Evolutionary conservation across 2,797 vertebrate genomes (phyloP).

Genomic region (Tympanoctomys barrerae): DNA sequence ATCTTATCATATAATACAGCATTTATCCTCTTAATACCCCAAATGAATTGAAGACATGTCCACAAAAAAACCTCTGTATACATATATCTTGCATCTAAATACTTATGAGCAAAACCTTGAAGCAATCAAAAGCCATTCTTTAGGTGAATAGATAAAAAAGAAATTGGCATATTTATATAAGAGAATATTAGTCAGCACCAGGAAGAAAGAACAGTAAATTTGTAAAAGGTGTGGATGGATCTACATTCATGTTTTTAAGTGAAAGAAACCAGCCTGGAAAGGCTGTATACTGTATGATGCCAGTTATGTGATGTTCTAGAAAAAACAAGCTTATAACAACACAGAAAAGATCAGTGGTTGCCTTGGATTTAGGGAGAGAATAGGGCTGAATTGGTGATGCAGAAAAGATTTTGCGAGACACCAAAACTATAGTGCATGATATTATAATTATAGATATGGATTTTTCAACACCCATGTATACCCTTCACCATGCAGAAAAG

Average conservation of each 20-base stretch:
- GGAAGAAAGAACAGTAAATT: not conserved
- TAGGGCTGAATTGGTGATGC: not conserved
- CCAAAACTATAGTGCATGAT: not conserved
- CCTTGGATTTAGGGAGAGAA: not conserved
- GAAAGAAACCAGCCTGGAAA: slow-evolving; percentile 14
- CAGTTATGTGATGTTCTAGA: not conserved
- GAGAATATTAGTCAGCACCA: not conserved
- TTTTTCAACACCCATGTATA: slow-evolving; percentile 5
- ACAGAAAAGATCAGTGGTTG: not conserved
- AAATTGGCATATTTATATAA: not conserved
- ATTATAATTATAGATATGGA: not conserved
- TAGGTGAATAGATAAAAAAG: not conserved
- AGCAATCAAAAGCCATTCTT: not conserved
- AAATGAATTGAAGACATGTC: slow-evolving; percentile 17
- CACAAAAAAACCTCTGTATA: not conserved
- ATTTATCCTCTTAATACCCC: not conserved
- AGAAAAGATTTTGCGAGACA: not conserved
- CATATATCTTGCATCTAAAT: not conserved
- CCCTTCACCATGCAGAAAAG: not conserved
- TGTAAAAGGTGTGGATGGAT: slow-evolving; percentile 33
- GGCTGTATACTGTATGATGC: not conserved
- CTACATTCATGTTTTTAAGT: slow-evolving; percentile 9
- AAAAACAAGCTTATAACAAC: not conserved
- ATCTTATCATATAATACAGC: not conserved
- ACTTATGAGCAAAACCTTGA: slow-evolving; percentile 19